Evolutionary conservation across 2,888 invertebrate species (phyloP), one percentile per base, ranked within the genome.

Genomic region (Megaustenia siamemsis): DNA sequence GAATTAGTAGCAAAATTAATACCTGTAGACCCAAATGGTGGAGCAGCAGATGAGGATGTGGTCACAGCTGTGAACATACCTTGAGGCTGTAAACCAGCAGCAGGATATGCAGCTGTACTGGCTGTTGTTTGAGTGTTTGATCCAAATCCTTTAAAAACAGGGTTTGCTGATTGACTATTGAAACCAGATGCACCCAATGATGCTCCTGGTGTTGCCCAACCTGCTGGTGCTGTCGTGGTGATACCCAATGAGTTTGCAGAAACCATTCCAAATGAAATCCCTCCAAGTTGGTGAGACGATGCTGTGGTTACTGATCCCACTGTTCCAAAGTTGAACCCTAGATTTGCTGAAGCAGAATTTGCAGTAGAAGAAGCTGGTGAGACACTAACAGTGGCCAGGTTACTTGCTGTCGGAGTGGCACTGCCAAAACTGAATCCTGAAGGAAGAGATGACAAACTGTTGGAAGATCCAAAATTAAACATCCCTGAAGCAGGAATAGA

Each of bases 281-380:
- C 77, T 10, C 78, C 43, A 40, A 21, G 28, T 21, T 38, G 63
- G 1, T 60, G 63, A 8, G 35, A 35, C 43, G 63, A 21, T 63
- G 78, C 32, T 2, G 78, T 12, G 38, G 53, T 68, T 21, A 69
- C 38, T 32, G 77, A 40, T 8, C n/a, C 43, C 0, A 66, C 15
- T 38, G 82, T 45, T 66, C 82, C 82, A 82, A 86, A 82, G 32
- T 63, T 75, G 18, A 82, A 75, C 4, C 45, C 75, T 3, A 71
- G 15, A 15, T 60, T 24, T 21, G 77, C 45, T 24, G 82, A 28
- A 1, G 82, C 43, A 1, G 66, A 21, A 21, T n/a, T 15, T 2
- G 5, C 38, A 21, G 38, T 21, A 32, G 69, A 35, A 18, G 69
- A 18, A 56, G 81, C 38, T 8, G 38, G n/a, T 38, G 81, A n/a